Percentiles rank a stretch among this genome's conserved stretches.
Conservation (phyloP, 2,113 vertebrate species). For the Nicator chloris region DNA sequence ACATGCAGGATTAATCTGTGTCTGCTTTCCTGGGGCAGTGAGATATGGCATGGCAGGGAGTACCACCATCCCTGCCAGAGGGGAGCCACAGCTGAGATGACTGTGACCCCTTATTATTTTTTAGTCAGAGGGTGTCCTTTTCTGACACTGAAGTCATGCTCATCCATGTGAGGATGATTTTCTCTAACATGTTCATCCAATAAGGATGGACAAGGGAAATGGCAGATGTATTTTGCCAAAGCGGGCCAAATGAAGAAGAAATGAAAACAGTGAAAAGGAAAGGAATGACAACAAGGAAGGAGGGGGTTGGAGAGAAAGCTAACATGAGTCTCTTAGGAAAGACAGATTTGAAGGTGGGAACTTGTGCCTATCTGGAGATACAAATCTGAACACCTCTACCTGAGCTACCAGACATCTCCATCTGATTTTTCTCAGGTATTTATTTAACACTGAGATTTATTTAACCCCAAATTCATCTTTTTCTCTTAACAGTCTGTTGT, state of each 20-base stretch:
- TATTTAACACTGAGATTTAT: neutral
- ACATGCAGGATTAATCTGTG: neutral
- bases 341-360: neutral
- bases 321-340: neutral
- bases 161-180: neutral
- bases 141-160: neutral
- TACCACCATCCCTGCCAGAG: neutral
- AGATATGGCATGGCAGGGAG: neutral
- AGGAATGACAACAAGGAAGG: neutral
- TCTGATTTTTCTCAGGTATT: neutral
- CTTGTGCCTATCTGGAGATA: neutral
- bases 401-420: neutral
- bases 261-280: neutral
- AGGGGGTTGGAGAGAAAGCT: neutral
- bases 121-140: neutral
- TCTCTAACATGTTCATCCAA: neutral
- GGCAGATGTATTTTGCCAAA: neutral
- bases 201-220: neutral
- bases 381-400: neutral
- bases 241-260: neutral
- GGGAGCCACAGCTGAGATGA: neutral
- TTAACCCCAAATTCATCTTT: neutral
- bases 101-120: rapidly evolving
- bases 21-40: neutral
- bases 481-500: neutral